Conservation (phyloP, 2,113 vertebrate species). For the Gallinago undulata region DNA sequence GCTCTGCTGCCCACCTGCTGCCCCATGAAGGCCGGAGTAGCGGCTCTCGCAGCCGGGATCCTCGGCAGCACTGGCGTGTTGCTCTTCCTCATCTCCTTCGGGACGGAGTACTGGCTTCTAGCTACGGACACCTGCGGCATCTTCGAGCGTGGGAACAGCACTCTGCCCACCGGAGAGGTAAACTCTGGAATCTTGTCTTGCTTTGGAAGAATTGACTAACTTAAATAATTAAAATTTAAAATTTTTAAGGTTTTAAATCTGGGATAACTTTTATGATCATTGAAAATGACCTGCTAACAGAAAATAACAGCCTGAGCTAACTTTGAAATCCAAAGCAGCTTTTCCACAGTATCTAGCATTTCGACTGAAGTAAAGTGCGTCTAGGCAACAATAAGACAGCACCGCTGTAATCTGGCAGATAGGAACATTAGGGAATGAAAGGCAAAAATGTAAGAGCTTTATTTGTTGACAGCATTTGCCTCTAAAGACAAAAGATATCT, state of each 20-base stretch:
- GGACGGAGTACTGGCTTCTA: constrained; percentile 88
- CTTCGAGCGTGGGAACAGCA: neutral
- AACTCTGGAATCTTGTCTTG: neutral
- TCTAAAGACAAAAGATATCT: constrained; percentile 12
- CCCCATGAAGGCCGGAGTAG: constrained; percentile 82
- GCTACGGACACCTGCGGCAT: constrained; percentile 79
- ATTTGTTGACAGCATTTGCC: constrained; percentile 12
- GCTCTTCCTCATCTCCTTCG: constrained; percentile 83
- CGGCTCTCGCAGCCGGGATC: constrained; percentile 77
- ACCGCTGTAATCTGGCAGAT: neutral
- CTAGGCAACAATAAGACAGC: neutral
- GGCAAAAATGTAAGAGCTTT: constrained; percentile 4
- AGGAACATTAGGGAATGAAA: neutral
- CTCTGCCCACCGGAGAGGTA: constrained; percentile 22
- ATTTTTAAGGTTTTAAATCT: neutral
- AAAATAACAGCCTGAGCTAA: neutral
- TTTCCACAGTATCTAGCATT: neutral
- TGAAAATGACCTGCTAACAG: neutral
- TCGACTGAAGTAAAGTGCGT: neutral
- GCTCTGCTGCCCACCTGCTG: neutral
- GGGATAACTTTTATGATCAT: fast-evolving
- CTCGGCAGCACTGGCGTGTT: constrained; percentile 77
- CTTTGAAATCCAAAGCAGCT: neutral
- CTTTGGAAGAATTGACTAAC: neutral
- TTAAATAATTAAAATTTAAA: neutral